Evolutionary conservation across 37 sponge, comb jelly and placozoan species (phyloP).

Genomic region (Ephydatia muelleri): DNA sequence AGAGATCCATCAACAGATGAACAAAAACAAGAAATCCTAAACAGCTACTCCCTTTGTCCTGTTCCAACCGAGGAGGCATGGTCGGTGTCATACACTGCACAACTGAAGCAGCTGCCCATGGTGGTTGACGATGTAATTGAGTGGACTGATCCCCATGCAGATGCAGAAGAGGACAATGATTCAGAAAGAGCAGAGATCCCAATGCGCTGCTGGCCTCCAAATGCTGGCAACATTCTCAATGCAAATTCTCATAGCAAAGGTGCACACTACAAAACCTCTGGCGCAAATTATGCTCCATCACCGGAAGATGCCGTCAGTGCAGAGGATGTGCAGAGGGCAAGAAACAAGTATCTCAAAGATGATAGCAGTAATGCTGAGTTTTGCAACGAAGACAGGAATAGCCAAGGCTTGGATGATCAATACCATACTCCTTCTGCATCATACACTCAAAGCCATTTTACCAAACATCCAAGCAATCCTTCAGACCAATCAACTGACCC

Average conservation of each 20-base stretch:
- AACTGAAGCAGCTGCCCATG: background rate
- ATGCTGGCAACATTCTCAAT: too few relatives aligned
- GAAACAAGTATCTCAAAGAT: constrained; percentile 18
- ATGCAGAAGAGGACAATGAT: background rate
- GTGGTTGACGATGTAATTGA: background rate
- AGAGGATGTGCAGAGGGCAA: background rate
- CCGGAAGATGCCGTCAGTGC: background rate
- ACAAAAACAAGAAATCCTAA: constrained; percentile 9
- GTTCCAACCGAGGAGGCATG: constrained; percentile 3
- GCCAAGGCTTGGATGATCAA: too few relatives aligned
- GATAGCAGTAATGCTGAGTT: background rate
- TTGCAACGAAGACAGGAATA: too few relatives aligned
- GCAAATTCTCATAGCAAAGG: too few relatives aligned
- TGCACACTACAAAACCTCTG: too few relatives aligned
- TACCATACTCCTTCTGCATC: too few relatives aligned
- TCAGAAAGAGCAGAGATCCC: background rate
- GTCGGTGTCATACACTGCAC: constrained; percentile 13
- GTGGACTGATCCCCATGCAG: too few relatives aligned
- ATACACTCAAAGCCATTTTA: too few relatives aligned
- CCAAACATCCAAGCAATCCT: too few relatives aligned
- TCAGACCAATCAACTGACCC: too few relatives aligned
- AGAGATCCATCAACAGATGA: constrained; percentile 16
- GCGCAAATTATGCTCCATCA: too few relatives aligned
- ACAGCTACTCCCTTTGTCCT: background rate
- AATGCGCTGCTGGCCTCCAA: too few relatives aligned